Conservation (phyloP, 2,797 vertebrate genomes). For the Cuculus canorus region DNA sequence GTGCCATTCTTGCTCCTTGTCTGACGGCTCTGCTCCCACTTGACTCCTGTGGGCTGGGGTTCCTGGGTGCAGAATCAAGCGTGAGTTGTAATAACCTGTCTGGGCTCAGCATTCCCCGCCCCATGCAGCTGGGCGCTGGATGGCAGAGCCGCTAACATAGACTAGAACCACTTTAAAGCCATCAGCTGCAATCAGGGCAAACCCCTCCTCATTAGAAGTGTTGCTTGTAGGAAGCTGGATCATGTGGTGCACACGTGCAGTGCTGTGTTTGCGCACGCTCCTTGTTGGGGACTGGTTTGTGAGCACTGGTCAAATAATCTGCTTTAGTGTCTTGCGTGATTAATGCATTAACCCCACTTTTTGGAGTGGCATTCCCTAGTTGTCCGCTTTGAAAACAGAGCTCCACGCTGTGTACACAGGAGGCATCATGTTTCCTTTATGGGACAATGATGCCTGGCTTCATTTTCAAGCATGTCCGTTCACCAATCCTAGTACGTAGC, state of each 20-base stretch:
- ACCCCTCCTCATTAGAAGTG: neutral
- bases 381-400: neutral
- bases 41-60: neutral
- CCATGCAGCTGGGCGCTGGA: neutral
- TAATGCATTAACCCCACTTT: neutral
- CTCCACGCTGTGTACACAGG: accelerated
- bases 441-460: neutral
- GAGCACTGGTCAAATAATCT: neutral
- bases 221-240: neutral
- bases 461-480: neutral
- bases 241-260: neutral
- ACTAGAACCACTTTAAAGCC: neutral
- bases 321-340: neutral
- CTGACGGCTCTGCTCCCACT: neutral
- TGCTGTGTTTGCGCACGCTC: neutral
- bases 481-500: neutral
- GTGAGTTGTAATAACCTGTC: neutral
- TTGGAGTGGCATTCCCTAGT: neutral
- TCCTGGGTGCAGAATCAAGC: neutral
- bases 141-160: neutral
- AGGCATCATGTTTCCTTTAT: neutral
- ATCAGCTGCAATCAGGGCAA: neutral
- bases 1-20: neutral
- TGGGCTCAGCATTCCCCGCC: neutral
- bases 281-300: neutral